Evolutionary conservation across 2,888 invertebrate genomes (phyloP).

Genomic region (Elaeidobius kamerunicus): DNA sequence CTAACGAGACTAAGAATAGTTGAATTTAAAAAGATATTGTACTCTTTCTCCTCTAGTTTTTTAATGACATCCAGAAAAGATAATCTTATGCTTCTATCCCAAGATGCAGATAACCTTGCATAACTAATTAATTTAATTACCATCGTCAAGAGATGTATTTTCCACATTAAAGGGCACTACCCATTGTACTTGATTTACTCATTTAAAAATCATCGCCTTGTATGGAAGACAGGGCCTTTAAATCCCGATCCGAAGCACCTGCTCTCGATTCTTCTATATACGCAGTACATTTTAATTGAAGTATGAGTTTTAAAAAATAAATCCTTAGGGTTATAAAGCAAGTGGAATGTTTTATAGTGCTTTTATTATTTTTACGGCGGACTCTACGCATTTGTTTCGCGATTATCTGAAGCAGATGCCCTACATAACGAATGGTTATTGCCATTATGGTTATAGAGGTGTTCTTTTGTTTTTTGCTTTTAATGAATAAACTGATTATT

Average conservation of each 20-base stretch:
- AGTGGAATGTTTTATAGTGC: constrained; percentile 9
- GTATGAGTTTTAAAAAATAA: constrained; percentile 13
- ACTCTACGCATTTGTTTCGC: constrained; percentile 8
- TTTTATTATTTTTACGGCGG: constrained; percentile 12
- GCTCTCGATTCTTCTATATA: constrained; percentile 16
- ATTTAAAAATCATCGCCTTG: not conserved
- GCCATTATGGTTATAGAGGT: not conserved
- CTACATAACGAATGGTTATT: constrained; percentile 22
- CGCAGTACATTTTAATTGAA: constrained; percentile 12
- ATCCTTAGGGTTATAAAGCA: constrained; percentile 12
- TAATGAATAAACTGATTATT: too few relatives aligned
- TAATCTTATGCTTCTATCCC: too few relatives aligned
- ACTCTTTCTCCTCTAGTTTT: too few relatives aligned
- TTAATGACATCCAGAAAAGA: too few relatives aligned
- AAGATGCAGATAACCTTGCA: too few relatives aligned
- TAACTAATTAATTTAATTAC: too few relatives aligned
- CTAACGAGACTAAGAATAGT: too few relatives aligned
- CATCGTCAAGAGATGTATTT: too few relatives aligned
- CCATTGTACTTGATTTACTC: not conserved
- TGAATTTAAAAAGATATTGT: too few relatives aligned
- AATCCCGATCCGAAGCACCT: constrained; percentile 10
- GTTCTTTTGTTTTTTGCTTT: not conserved
- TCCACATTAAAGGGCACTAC: too few relatives aligned
- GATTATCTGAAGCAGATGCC: constrained; percentile 15
- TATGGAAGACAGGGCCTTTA: constrained; percentile 4